A percentile compares a stretch with the other conserved stretches of the same genome.
These are phyloP conservation scores for Porphyrio hochstetteri DNA, from an alignment of 2,113 vertebrate genomes.

Conservation along the genomic window DNA sequence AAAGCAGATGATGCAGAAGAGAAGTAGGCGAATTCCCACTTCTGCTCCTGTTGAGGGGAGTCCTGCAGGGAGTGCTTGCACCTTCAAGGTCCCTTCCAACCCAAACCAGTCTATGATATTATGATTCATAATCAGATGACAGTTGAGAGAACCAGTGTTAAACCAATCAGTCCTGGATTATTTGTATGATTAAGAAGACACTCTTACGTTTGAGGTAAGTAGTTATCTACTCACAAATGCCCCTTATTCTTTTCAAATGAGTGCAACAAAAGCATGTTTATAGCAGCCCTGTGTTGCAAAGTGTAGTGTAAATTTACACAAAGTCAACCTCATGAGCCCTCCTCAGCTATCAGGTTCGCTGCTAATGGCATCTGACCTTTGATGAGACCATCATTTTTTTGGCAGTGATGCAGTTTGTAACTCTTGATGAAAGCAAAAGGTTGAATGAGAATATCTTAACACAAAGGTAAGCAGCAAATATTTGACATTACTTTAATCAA, in stretches of 20 bases:
- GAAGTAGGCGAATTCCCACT: accelerated
- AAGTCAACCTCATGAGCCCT: not conserved
- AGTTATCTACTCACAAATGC: not conserved
- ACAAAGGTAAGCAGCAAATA: not conserved
- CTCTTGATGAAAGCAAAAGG: not conserved
- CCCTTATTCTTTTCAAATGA: not conserved
- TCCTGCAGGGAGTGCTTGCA: no score
- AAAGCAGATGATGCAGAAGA: not conserved
- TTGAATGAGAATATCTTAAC: not conserved
- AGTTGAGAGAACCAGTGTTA: not conserved
- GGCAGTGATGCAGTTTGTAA: not conserved
- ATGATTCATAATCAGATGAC: not conserved
- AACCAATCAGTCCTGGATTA: not conserved
- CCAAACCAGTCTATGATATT: no score
- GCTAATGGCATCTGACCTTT: not conserved
- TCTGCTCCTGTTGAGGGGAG: not conserved
- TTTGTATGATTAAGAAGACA: not conserved
- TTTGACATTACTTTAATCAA: not conserved
- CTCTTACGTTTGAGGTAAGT: not conserved
- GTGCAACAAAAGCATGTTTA: accelerated
- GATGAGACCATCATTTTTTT: not conserved
- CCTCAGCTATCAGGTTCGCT: not conserved
- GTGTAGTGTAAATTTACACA: not conserved
- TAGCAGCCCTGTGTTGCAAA: not conserved
- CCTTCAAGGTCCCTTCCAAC: no score